Evolutionary conservation across 2,888 invertebrate species (phyloP).

Genomic region (Uropetala carovei): DNA sequence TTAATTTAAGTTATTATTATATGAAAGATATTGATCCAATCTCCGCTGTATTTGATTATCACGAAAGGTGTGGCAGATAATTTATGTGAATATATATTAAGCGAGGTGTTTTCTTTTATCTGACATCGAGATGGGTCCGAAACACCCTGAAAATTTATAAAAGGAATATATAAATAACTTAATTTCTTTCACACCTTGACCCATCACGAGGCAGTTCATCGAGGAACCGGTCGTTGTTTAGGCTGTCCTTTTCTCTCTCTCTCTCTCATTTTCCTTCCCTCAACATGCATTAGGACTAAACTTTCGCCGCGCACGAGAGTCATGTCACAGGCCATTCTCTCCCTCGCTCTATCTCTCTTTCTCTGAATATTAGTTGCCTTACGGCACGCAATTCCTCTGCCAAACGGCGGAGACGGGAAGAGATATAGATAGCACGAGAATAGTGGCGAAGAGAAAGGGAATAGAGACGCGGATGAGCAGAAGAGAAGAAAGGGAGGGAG

Average conservation of each 20-base stretch:
- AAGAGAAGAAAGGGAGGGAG: background rate
- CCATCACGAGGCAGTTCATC: conserved; percentile 30
- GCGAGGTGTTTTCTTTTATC: too few species aligned
- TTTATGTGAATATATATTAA: too few species aligned
- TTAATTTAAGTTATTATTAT: too few species aligned
- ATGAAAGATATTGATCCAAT: too few species aligned
- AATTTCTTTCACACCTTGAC: conserved; percentile 46
- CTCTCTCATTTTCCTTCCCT: background rate
- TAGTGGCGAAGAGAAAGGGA: background rate
- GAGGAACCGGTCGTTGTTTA: background rate
- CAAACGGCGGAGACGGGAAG: background rate
- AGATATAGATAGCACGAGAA: background rate
- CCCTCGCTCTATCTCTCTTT: background rate
- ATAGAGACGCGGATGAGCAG: background rate
- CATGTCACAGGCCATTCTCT: background rate
- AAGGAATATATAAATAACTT: background rate
- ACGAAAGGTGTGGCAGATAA: too few species aligned
- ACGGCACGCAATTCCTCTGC: conserved; percentile 23
- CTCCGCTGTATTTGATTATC: too few species aligned
- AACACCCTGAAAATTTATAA: background rate
- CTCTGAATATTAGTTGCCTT: conserved; percentile 28
- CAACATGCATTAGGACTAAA: background rate
- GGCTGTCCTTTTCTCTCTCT: background rate
- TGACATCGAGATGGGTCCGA: too few species aligned
- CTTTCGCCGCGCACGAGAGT: conserved; percentile 27